phyloP scores from a whole-genome alignment of 2,113 vertebrate genomes.

The Ceyx margarethae region DNA sequence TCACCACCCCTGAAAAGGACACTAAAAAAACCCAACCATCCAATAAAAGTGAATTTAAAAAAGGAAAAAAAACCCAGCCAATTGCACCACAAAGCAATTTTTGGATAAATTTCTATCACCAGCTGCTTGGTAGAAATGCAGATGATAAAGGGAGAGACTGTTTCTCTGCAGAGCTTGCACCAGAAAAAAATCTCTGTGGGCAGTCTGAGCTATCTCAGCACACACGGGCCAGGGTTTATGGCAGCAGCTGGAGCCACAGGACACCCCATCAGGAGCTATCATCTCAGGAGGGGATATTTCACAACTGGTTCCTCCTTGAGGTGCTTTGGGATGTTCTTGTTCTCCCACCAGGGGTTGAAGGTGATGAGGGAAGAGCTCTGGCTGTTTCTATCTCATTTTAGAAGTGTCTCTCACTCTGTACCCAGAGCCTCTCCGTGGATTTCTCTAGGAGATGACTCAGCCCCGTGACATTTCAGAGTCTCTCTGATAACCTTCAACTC shows the following conservation, averaged over 20 bases:
- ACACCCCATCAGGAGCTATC: not conserved
- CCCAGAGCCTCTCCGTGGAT: not conserved
- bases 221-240: too few relatives aligned
- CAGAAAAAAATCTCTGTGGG: too few relatives aligned
- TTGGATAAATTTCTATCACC: too few relatives aligned
- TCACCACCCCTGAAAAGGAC: too few relatives aligned
- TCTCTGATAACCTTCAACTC: not conserved
- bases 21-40: too few relatives aligned
- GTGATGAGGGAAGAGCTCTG: not conserved
- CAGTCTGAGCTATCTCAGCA: too few relatives aligned
- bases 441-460: not conserved
- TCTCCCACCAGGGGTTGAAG: rapidly evolving
- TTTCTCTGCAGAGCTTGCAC: too few relatives aligned
- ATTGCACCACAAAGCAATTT: too few relatives aligned
- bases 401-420: not conserved
- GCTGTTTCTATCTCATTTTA: not conserved
- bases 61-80: too few relatives aligned
- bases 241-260: not conserved
- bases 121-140: too few relatives aligned
- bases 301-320: not conserved
- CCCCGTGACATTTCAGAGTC: not conserved
- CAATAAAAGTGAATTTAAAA: too few relatives aligned
- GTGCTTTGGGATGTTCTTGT: not conserved
- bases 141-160: too few relatives aligned
- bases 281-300: not conserved